Conservation (phyloP, 2,888 invertebrate genomes). For the Scaptomyza cyrtandrae region DNA sequence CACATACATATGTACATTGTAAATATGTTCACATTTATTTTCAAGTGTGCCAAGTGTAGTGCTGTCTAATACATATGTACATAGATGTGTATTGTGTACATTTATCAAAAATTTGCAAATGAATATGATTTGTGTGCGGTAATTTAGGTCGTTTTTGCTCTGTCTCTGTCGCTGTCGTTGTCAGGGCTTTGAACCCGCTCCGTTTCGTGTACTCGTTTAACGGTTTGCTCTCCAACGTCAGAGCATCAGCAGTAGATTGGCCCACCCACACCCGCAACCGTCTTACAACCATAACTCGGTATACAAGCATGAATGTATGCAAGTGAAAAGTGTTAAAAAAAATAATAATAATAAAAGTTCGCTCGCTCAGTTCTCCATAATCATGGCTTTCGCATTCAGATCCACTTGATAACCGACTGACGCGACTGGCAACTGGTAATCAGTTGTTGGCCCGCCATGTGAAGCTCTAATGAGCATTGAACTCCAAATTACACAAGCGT, state of each 20-base stretch:
- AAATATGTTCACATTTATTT: too few relatives aligned
- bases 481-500: conserved; percentile 63
- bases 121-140: conserved; percentile 40
- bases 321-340: conserved; percentile 43
- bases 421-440: conserved; percentile 36
- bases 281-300: too few relatives aligned
- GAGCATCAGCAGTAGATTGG: background rate
- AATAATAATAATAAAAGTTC: conserved; percentile 13
- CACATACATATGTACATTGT: background rate
- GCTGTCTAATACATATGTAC: background rate
- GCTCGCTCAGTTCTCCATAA: conserved; percentile 22
- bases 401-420: conserved; percentile 44
- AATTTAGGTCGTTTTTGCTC: conserved; percentile 28
- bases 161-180: conserved; percentile 13
- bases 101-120: conserved; percentile 39
- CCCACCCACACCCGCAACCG: background rate
- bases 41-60: background rate
- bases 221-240: conserved; percentile 19
- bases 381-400: conserved; percentile 14
- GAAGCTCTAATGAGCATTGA: conserved; percentile 73
- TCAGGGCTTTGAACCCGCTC: conserved; percentile 60
- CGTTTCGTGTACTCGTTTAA: conserved; percentile 38
- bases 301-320: conserved; percentile 7
- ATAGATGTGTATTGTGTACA: background rate
- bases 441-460: conserved; percentile 70